Conservation (phyloP, 2,888 invertebrate species). For the Cyaniris semiargus region DNA sequence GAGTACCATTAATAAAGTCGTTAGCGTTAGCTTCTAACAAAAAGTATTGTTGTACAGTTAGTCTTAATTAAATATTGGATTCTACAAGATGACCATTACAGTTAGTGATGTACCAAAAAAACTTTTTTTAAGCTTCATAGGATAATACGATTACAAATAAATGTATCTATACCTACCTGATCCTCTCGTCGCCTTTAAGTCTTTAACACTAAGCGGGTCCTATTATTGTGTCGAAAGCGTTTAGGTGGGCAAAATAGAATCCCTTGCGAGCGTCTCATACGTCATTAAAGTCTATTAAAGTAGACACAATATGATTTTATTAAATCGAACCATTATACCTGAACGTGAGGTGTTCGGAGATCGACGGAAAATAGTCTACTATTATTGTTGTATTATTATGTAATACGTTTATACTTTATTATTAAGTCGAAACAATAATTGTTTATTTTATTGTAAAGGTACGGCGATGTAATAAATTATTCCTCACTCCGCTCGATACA, state of each 20-base stretch:
- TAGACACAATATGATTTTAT: conserved; percentile 72
- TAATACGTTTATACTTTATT: background rate
- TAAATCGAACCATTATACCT: conserved; percentile 68
- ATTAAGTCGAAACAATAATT: background rate
- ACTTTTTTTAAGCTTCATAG: background rate
- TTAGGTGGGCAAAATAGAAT: conserved; percentile 48
- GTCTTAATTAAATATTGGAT: background rate
- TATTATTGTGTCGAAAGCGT: conserved; percentile 9
- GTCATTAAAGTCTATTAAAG: conserved; percentile 62
- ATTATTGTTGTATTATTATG: conserved; percentile 23
- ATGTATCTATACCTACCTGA: too few species aligned
- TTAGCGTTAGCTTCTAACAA: background rate
- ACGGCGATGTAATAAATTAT: conserved; percentile 22
- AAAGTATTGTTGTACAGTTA: conserved; percentile 1
- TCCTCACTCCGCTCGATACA: conserved; percentile 13
- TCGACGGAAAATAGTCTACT: conserved; percentile 52
- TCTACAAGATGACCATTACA: background rate
- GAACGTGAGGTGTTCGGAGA: conserved; percentile 68
- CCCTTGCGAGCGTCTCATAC: conserved; percentile 61
- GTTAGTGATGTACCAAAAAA: background rate
- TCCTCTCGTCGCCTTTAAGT: background rate
- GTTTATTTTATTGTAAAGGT: conserved; percentile 19
- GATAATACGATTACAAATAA: background rate
- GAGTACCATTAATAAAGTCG: background rate
- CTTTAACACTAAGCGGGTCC: background rate